Evolutionary conservation across 2,113 vertebrate species (phyloP).

Genomic region (Boulengeromyrus knoepffleri): DNA sequence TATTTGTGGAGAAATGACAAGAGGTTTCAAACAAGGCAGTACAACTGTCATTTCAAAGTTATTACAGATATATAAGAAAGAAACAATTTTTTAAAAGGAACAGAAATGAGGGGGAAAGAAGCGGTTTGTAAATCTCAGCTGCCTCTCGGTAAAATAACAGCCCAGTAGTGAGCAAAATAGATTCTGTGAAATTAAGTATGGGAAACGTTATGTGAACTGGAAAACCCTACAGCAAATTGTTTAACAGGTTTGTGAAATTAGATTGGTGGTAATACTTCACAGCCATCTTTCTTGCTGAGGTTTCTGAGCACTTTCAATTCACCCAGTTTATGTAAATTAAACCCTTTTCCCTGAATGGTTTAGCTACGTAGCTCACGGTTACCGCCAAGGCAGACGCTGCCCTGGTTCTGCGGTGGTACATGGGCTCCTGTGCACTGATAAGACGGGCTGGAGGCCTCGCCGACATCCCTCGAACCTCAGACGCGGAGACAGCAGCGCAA

Average conservation of each 20-base stretch:
- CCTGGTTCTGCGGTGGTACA: background rate
- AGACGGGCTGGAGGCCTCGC: background rate
- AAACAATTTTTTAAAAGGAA: background rate
- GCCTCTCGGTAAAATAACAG: background rate
- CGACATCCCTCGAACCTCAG: background rate
- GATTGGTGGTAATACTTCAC: background rate
- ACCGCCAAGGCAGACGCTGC: background rate
- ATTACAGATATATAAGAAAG: background rate
- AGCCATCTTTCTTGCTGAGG: background rate
- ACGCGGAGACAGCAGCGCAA: background rate
- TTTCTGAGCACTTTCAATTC: background rate
- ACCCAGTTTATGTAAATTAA: background rate
- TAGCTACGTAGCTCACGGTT: background rate
- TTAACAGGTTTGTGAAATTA: conserved; percentile 4
- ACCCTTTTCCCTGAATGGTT: background rate
- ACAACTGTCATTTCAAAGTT: background rate
- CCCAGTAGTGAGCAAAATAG: background rate
- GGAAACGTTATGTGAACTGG: background rate
- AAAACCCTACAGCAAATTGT: background rate
- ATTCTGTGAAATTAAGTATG: background rate
- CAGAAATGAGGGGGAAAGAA: background rate
- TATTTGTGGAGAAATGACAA: background rate
- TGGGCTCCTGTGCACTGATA: background rate
- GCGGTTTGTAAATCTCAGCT: background rate
- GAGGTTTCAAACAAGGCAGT: background rate